Base-by-base conservation (phyloP, 2,797 vertebrate genomes). In the Tenualosa ilisha region DNA sequence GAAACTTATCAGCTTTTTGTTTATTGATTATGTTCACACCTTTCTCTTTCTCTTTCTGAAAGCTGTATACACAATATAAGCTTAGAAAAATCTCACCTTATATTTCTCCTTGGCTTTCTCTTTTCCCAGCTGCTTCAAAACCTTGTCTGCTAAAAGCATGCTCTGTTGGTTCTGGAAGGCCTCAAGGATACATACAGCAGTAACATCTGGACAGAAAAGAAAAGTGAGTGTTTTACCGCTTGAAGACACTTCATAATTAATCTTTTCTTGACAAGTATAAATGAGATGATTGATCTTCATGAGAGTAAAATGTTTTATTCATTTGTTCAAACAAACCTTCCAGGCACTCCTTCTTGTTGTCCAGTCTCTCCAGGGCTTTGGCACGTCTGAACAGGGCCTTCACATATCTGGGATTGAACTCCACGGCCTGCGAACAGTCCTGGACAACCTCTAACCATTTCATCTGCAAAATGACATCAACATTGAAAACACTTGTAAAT, bases 51-150 rank as follows among this genome's bases (percentile, higher is more conserved):
- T 13, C 24, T 31, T 5, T 26, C 65, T 72, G 63, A 68, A 3
- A 37, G 4, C 26, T 37, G 65, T 72, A 15, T 17, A 65, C 24
- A 65, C 13, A 37, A 9, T 6, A 26, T 37, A 26, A 37, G 12
- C 3, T 72, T 37, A 72, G 26, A 13, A 63, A 63, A 9, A 22
- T 81, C 90, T 89, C 92, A 99, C 98, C 97, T 99, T 99, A 91
- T 99, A 99, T 90, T 99, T 99, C 13, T 99, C 98, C 96, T 99
- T 99, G 93, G 98, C 98, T 92, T 99, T 99, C 94, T 99, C 98
- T 94, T 99, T 99, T 12, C 98, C 98, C 89, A 99, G 96, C 85
- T 97, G 97, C 92, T 99, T 99, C 89, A 99, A 96, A 89, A 99
- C 98, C 94, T 97, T 99, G 95, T 99, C 98, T 88, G 98, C 98